A percentile compares a stretch with the other conserved stretches of the same genome.
Conservation (phyloP, 2,113 vertebrate species). For the Bucco capensis region DNA sequence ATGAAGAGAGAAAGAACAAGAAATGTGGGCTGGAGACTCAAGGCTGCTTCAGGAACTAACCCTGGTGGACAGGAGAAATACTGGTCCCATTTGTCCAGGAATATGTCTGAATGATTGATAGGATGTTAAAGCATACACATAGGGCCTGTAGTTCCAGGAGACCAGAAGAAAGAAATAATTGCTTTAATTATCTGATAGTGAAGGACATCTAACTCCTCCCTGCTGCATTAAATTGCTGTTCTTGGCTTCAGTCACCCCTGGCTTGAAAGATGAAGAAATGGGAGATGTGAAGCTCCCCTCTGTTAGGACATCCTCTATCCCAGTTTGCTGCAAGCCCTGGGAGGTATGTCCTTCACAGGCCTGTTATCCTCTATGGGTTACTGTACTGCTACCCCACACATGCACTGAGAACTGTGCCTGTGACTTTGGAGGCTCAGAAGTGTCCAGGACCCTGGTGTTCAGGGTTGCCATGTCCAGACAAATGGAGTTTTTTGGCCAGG, state of each 20-base stretch:
- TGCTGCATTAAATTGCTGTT: background rate
- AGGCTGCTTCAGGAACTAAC: background rate
- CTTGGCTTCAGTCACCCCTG: background rate
- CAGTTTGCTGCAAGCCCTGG: background rate
- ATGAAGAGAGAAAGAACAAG: background rate
- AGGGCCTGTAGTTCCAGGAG: background rate
- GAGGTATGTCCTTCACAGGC: background rate
- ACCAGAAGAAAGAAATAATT: background rate
- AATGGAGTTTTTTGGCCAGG: background rate
- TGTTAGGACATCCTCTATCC: background rate
- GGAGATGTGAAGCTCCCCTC: background rate
- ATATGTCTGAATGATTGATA: background rate
- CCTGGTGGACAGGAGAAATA: background rate
- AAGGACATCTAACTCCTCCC: background rate
- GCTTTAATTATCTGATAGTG: background rate
- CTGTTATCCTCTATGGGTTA: background rate
- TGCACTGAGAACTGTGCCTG: accelerated
- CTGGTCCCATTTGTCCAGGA: background rate
- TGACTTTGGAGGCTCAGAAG: background rate
- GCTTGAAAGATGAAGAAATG: background rate
- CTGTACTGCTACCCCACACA: background rate
- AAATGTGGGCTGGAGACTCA: background rate
- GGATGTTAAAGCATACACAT: background rate
- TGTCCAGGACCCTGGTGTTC: background rate
- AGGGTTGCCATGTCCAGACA: background rate